A percentile compares a stretch with the other conserved stretches of the same genome.
Conservation (phyloP, 2,797 vertebrate species). For the Sebastes variabilis region DNA sequence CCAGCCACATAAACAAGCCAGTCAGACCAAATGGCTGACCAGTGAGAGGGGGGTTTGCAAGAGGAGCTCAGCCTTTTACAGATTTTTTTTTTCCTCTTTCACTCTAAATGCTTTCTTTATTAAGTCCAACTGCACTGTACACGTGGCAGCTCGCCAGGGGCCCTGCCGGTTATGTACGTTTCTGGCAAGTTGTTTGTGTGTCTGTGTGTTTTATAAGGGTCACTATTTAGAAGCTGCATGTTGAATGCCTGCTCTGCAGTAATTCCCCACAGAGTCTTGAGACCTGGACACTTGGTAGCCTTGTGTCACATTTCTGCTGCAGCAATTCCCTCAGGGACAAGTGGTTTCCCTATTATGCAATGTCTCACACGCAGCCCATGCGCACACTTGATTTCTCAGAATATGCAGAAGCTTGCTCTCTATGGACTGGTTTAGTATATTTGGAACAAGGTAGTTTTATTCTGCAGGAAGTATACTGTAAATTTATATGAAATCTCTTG, state of each 20-base stretch:
- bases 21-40: conserved; percentile 50
- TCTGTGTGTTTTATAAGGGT: conserved; percentile 40
- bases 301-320: conserved; percentile 66
- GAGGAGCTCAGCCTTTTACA: conserved; percentile 26
- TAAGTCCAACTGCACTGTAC: conserved; percentile 44
- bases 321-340: conserved; percentile 14
- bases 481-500: not conserved
- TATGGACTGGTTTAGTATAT: not conserved
- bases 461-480: not conserved
- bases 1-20: conserved; percentile 67
- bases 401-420: not conserved
- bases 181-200: conserved; percentile 43
- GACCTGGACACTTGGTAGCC: conserved; percentile 51
- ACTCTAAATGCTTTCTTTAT: conserved; percentile 73
- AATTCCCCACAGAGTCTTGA: conserved; percentile 36
- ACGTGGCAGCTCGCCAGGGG: conserved; percentile 40
- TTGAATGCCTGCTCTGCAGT: conserved; percentile 63
- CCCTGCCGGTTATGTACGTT: conserved; percentile 51
- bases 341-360: conserved; percentile 42
- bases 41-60: conserved; percentile 21
- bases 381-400: not conserved
- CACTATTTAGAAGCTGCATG: conserved; percentile 64
- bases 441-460: not conserved
- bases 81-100: conserved; percentile 40
- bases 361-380: not conserved